Base-by-base conservation (phyloP, 2,113 vertebrate genomes). In the Hypomesus transpacificus region DNA sequence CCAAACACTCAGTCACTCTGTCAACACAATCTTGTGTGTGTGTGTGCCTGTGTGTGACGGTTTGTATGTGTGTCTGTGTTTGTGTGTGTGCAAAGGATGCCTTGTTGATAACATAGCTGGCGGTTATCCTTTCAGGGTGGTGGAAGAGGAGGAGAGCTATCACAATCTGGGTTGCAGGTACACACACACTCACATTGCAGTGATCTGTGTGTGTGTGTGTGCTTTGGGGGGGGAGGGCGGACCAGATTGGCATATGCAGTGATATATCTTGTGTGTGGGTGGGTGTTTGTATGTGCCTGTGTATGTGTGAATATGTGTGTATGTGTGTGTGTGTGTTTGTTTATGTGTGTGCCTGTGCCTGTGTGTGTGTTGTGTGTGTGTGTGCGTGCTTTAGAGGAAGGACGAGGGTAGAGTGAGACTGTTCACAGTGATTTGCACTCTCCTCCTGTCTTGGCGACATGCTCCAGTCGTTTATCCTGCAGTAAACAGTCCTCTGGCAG, bases 91-190 rank as follows among this genome's bases (percentile, higher is more conserved):
- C 39, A 46, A 46, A 46, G 11, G 39, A 46, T 11, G 39, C 9
- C 39, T 46, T 46, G 39, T 46, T 46, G 13, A 50, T 21, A 13
- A 20, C 34, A 1, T 66, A 18, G 14, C 63, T 51, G 75, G 51
- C 69, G 72, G 68, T 62, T 4, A 13, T 72, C 64, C 8, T 65
- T 51, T 5, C 1, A 53, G 52, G 51, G 53, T 59, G 5, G 74
- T 71, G 14, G 34, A 73, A 34, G 50, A 74, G 17, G 63, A 66
- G 14, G 62, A 65, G 26, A 4, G 13, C 68, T 66, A 28, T 78
- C 52, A 53, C 46, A 68, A 63, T 77, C 66, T 67, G 68, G 71
- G 52, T 65, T 84, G 4, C 13, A 82, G 67, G 64, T 73, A 65
- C 28, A 75, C 67, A 26, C 39, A 2, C 17, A 7, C 4, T 56